Conservation (phyloP, 2,113 vertebrate genomes). For the Poicephalus meyeri region DNA sequence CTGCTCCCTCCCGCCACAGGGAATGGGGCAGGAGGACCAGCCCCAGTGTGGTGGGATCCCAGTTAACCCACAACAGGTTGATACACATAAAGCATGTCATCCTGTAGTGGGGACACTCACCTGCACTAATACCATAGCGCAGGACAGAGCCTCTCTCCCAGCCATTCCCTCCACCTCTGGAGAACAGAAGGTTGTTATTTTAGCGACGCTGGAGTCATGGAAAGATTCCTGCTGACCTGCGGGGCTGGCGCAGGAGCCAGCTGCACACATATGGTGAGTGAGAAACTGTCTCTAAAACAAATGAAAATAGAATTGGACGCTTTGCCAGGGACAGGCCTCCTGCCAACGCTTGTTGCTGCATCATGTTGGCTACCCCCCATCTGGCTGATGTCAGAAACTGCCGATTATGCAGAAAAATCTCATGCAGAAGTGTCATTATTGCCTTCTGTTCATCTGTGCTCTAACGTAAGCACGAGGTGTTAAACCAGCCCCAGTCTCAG, state of each 20-base stretch:
- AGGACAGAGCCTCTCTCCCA: background rate
- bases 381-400: constrained; percentile 49
- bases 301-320: background rate
- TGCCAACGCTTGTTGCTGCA: constrained; percentile 64
- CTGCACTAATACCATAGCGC: fast-evolving
- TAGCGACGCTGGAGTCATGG: background rate
- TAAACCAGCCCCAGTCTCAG: background rate
- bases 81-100: background rate
- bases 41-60: background rate
- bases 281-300: constrained; percentile 59
- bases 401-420: constrained; percentile 38
- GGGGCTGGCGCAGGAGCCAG: constrained; percentile 3
- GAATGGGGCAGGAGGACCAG: background rate
- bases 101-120: fast-evolving
- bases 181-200: background rate
- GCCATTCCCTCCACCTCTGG: background rate
- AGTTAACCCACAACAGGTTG: background rate
- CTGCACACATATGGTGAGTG: constrained; percentile 39
- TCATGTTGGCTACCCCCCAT: constrained; percentile 16
- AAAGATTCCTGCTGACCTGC: background rate
- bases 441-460: constrained; percentile 23
- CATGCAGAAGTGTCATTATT: background rate
- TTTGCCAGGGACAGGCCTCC: constrained; percentile 48
- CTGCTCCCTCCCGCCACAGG: background rate
- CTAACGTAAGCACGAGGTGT: background rate